Evolutionary conservation across 2,113 vertebrate genomes (phyloP), one percentile per base, ranked within the genome.

Genomic region (Pterocles burchelli): DNA sequence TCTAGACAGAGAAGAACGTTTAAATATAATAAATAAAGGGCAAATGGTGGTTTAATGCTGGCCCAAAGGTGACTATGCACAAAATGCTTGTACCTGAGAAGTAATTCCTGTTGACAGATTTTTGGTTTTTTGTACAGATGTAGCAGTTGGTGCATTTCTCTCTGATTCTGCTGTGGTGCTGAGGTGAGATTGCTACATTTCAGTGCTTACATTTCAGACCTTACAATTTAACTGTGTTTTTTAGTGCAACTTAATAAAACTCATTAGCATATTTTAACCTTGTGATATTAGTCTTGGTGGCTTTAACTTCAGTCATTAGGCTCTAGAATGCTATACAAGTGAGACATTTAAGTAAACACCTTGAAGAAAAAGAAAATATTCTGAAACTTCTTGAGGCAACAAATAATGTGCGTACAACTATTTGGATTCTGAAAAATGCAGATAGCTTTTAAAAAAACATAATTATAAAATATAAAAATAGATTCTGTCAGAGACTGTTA

Each of bases 141-240:
- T 99, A 85, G 99, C 99, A 3, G 98, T 99, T 51, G 99, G 99
- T 85, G 99, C 99, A 12, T 99, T 99, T 96, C 98, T 99, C 31
- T 99, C 99, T 1, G 97, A 99, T 96, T 98, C 99, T 54, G 99
- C 98, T 18, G 98, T 99, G 57, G 94, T 99, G 76, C 97, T 99
- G 88, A 99, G 99, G 99, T 99, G 96, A 98, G 98, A 73, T 11
- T 85, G 62, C 72, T 91, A 18, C 1, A 1, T 97, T 93, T 95
- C 46, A 76, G 25, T 86, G 34, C 63, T 91, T 81, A n/a, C n/a
- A n/a, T 51, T 90, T 88, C 91, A 89, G 82, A 85, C 66, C 55
- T 26, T 57, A 43, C 33, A 59, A 36, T 57, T 74, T 92, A 96
- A 92, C 59, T 91, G 19, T 74, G 46, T 93, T 91, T 94, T 93